Percentiles rank a stretch among this genome's conserved stretches.
These are phyloP conservation scores for Petrolisthes manimaculis DNA, from an alignment of 2,888 invertebrate species.

Conservation along the genomic window DNA sequence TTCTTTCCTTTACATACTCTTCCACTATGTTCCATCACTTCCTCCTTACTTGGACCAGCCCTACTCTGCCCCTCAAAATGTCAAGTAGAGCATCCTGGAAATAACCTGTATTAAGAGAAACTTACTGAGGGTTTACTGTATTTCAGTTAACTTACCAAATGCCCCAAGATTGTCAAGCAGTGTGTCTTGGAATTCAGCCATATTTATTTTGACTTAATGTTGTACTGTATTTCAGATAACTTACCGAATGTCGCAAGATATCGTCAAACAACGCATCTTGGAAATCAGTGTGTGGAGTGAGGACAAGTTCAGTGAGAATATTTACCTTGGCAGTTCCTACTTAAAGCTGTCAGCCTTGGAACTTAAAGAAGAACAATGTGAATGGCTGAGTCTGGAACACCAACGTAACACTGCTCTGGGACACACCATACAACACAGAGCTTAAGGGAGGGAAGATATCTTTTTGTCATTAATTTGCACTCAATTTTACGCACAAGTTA, in stretches of 20 bases:
- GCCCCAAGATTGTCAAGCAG: too few species aligned
- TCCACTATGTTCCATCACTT: too few species aligned
- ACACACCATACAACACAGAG: conserved; percentile 58
- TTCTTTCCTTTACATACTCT: too few species aligned
- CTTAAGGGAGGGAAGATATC: conserved; percentile 20
- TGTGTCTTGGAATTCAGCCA: neutral
- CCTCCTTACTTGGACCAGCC: too few species aligned
- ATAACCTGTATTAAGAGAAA: neutral
- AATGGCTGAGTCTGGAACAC: conserved; percentile 83
- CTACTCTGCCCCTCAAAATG: too few species aligned
- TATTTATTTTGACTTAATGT: conserved; percentile 34
- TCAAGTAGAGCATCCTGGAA: too few species aligned
- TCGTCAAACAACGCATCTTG: conserved; percentile 81
- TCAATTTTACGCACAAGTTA: neutral
- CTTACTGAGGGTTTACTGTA: too few species aligned
- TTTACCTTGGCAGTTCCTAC: conserved; percentile 92
- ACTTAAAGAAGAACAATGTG: conserved; percentile 82
- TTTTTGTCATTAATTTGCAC: neutral
- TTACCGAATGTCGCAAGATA: conserved; percentile 86
- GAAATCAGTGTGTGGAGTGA: conserved; percentile 96
- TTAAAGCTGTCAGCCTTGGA: conserved; percentile 82
- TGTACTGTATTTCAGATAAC: conserved; percentile 77
- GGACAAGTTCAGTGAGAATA: conserved; percentile 76
- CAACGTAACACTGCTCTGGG: conserved; percentile 60
- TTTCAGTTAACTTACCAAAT: too few species aligned